Base-by-base conservation (phyloP, 2,888 invertebrate species). In the Diaprepes abbreviatus region DNA sequence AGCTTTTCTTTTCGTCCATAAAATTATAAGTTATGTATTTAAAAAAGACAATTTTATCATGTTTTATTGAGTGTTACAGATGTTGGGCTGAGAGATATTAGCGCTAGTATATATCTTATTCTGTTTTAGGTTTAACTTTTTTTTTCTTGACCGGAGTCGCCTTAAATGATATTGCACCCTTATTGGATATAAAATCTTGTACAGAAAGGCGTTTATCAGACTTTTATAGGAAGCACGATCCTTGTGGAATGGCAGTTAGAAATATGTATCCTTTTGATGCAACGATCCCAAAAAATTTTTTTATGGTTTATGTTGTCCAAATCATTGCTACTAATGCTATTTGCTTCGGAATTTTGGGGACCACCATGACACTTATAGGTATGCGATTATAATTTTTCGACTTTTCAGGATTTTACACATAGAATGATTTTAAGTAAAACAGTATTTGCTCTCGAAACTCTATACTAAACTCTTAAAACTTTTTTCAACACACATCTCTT, bases 141-240 rank as follows among this genome's bases (percentile, higher is more conserved):
- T 69, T 64, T 45, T 50, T 59, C 17, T 17, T 33, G 12, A 19
- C 38, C 16, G 66, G 66, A 1, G 14, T 66, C n/a, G 16, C 36
- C 24, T 28, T 54, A 19, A 66, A 66, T 31, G 43, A 33, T 14
- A 5, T 66, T 1, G 38, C 54, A 1, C 66, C 59, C 14, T 4
- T 59, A 10, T 40, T 58, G 17, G 43, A 60, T 38, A 43, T 35
- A 10, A 31, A 59, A 14, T 31, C 50, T 17, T 68, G 68, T 40
- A 54, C 43, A 9, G 62, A 68, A 12, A 28, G 62, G 4, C 45
- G 62, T 9, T 45, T 3, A 9, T 59, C 67, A 1, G 73, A 73
- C 24, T 70, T 65, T 21, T 73, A 73, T 19, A 45, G 64, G n/a
- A 50, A 63, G 7, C 67, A 73, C 40, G 73, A 73, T 48, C 73